These are phyloP conservation scores for Drosophila repletoides DNA, from an alignment of 1,140 invertebrate species.

Conservation along the genomic window DNA sequence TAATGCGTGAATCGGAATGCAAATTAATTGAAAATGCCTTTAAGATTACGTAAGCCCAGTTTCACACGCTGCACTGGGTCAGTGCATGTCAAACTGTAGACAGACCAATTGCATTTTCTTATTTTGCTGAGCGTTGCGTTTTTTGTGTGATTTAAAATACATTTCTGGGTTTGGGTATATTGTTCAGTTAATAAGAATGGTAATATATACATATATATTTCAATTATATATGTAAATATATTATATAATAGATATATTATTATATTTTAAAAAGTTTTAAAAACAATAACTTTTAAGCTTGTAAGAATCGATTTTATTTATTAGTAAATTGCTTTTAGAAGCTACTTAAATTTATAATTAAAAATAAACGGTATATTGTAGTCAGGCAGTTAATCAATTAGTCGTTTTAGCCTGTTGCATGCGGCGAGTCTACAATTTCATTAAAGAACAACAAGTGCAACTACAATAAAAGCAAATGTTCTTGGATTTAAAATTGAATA, in stretches of 20 bases:
- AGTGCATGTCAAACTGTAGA: conserved; percentile 36
- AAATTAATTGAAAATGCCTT: not conserved
- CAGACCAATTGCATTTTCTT: not conserved
- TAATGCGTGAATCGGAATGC: conserved; percentile 28
- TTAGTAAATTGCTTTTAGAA: not conserved
- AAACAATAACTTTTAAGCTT: too few species aligned
- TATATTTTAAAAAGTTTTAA: not conserved
- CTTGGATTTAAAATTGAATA: too few species aligned
- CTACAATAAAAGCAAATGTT: conserved; percentile 18
- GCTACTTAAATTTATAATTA: not conserved
- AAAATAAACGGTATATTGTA: conserved; percentile 1
- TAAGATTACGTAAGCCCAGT: conserved; percentile 27
- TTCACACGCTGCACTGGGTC: conserved; percentile 42
- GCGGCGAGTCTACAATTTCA: conserved; percentile 16
- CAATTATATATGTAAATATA: too few species aligned
- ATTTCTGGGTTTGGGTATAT: conserved; percentile 22
- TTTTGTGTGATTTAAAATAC: not conserved
- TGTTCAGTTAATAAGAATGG: too few species aligned
- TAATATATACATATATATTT: too few species aligned
- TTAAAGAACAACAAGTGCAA: conserved; percentile 14
- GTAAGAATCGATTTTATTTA: not conserved
- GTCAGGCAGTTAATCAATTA: not conserved
- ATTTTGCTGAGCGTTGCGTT: conserved; percentile 53
- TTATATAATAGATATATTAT: too few species aligned
- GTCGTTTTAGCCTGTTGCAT: conserved; percentile 10